Evolutionary conservation across 1,140 invertebrate genomes (phyloP).

Genomic region (Drosophila busckii): DNA sequence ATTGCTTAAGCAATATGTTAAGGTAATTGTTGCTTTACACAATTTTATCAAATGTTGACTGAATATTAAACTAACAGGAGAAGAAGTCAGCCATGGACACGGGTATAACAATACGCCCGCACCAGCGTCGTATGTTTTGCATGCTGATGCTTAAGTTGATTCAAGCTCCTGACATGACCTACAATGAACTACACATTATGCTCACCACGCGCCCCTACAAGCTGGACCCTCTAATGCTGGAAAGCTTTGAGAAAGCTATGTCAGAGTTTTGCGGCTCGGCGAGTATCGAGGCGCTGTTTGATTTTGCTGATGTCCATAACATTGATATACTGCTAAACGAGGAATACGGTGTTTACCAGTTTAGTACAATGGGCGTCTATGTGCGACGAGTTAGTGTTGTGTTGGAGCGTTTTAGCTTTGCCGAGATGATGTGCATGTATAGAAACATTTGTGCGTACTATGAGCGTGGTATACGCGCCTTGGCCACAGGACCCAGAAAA

Average conservation of each 20-base stretch:
- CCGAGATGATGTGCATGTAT: constrained; percentile 86
- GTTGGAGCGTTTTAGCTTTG: constrained; percentile 90
- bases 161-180: constrained; percentile 84
- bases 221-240: constrained; percentile 80
- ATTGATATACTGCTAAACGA: constrained; percentile 65
- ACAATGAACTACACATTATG: constrained; percentile 81
- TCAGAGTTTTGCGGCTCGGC: constrained; percentile 79
- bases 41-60: neutral
- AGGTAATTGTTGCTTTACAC: constrained; percentile 27
- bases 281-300: constrained; percentile 83
- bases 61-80: constrained; percentile 26
- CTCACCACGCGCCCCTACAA: constrained; percentile 81
- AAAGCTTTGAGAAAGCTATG: constrained; percentile 81
- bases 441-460: constrained; percentile 84
- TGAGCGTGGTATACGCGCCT: constrained; percentile 69
- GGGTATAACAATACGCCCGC: constrained; percentile 51
- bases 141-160: constrained; percentile 83
- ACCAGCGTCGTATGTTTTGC: constrained; percentile 81
- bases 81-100: constrained; percentile 55
- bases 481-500: constrained; percentile 48
- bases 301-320: constrained; percentile 82
- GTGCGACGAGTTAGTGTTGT: constrained; percentile 88
- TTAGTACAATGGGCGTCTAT: constrained; percentile 85
- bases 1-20: constrained; percentile 74
- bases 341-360: constrained; percentile 79